A percentile compares a stretch with the other conserved stretches of the same genome.
Evolutionary conservation across 2,113 vertebrate genomes (phyloP).

Genomic region (Megaceryle torquata): DNA sequence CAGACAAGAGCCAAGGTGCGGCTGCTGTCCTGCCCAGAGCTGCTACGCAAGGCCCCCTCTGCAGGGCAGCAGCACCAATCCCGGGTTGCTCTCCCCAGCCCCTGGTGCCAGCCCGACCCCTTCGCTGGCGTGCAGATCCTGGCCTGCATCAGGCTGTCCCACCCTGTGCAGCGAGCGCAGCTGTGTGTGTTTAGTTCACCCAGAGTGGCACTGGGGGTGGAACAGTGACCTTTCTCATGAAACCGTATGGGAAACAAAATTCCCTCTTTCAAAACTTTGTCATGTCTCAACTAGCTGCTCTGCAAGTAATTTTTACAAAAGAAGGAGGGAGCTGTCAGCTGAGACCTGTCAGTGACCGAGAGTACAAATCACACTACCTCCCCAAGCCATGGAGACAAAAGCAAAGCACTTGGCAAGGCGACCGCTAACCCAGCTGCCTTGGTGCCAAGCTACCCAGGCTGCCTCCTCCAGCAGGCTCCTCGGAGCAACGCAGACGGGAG

Average conservation of each 20-base stretch:
- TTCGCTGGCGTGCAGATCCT: accelerated
- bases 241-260: slow-evolving; percentile 10
- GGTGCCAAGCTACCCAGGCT: slow-evolving; percentile 1
- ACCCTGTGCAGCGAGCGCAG: not conserved
- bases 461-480: not conserved
- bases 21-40: not conserved
- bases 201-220: not conserved
- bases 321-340: slow-evolving; percentile 62
- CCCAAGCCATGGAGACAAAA: slow-evolving; percentile 18
- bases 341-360: slow-evolving; percentile 63
- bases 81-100: accelerated
- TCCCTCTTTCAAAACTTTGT: slow-evolving; percentile 70
- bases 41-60: not conserved
- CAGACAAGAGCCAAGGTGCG: not conserved
- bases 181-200: slow-evolving; percentile 7
- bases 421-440: not conserved
- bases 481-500: not conserved
- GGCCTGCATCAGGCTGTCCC: not conserved
- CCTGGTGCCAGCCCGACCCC: not conserved
- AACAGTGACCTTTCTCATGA: slow-evolving; percentile 50
- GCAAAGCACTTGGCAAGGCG: not conserved
- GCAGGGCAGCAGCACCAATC: not conserved
- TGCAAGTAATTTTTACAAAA: slow-evolving; percentile 47
- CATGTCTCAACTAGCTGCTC: slow-evolving; percentile 71
- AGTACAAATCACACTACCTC: slow-evolving; percentile 18